Percentiles rank a stretch among this genome's conserved stretches.
phyloP scores from a whole-genome alignment of 2,797 vertebrate genomes.

The Serranus cabrilla region DNA sequence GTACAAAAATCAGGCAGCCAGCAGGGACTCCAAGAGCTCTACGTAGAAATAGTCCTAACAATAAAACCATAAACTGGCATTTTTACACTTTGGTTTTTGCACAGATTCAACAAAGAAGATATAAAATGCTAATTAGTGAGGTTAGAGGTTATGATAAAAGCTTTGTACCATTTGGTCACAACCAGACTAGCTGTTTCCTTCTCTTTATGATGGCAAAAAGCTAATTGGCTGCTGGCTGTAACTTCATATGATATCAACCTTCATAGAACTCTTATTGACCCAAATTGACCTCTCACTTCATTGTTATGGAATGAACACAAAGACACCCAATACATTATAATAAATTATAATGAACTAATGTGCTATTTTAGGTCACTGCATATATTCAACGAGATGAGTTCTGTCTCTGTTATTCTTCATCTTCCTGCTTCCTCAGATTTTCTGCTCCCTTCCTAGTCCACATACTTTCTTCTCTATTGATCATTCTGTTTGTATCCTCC shows the following conservation, averaged over 20 bases:
- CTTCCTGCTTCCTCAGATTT: not conserved
- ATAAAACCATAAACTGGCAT: too few species aligned
- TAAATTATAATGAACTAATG: not conserved
- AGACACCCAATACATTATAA: not conserved
- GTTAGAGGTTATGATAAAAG: not conserved
- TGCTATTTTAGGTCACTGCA: not conserved
- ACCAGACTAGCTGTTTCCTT: not conserved
- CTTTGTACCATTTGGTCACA: not conserved
- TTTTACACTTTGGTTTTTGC: too few species aligned
- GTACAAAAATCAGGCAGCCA: too few species aligned
- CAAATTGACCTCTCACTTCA: slow-evolving; percentile 12
- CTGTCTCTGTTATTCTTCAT: not conserved
- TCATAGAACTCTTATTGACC: not conserved
- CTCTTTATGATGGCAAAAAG: not conserved
- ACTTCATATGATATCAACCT: not conserved
- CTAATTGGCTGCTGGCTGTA: not conserved
- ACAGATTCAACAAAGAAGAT: too few species aligned
- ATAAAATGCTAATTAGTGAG: not conserved
- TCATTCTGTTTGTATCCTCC: slow-evolving; percentile 61
- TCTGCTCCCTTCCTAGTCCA: not conserved
- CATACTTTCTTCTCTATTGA: slow-evolving; percentile 53
- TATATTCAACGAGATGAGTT: slow-evolving; percentile 8
- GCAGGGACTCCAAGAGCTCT: too few species aligned
- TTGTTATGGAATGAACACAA: slow-evolving; percentile 2
- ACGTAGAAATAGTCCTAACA: too few species aligned